Conservation (phyloP, 2,888 invertebrate species). For the Agriotes lineatus region DNA sequence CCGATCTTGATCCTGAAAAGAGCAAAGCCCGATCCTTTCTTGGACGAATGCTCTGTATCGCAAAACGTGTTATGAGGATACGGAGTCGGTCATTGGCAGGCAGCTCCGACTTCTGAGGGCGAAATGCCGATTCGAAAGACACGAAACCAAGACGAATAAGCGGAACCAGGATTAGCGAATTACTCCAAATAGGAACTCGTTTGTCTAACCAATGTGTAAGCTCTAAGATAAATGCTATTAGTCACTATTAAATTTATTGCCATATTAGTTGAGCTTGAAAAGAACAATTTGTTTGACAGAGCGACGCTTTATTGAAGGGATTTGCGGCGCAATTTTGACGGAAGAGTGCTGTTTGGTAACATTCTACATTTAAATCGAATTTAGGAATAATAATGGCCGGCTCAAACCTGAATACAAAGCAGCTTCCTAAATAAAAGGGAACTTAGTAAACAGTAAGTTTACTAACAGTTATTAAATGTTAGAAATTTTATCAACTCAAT, state of each 20-base stretch:
- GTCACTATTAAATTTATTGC: conserved; percentile 33
- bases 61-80: conserved; percentile 43
- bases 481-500: no score
- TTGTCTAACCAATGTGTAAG: conserved; percentile 34
- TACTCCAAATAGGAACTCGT: conserved; percentile 32
- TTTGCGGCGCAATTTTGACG: background rate
- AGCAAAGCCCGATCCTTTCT: conserved; percentile 17
- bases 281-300: conserved; percentile 20
- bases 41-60: conserved; percentile 39
- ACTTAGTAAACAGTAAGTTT: no score
- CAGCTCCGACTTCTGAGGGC: conserved; percentile 29
- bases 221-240: conserved; percentile 33
- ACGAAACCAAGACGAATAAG: conserved; percentile 29
- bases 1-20: conserved; percentile 3
- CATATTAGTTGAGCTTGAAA: conserved; percentile 23
- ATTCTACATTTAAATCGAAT: no score
- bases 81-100: conserved; percentile 38
- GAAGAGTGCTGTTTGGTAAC: no score
- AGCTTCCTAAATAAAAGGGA: no score
- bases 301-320: background rate
- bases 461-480: no score
- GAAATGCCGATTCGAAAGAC: conserved; percentile 16
- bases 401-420: no score
- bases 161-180: conserved; percentile 34
- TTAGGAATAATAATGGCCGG: background rate